These are phyloP conservation scores for Epinotia brunnichana DNA, from an alignment of 2,888 invertebrate species.

Conservation along the genomic window DNA sequence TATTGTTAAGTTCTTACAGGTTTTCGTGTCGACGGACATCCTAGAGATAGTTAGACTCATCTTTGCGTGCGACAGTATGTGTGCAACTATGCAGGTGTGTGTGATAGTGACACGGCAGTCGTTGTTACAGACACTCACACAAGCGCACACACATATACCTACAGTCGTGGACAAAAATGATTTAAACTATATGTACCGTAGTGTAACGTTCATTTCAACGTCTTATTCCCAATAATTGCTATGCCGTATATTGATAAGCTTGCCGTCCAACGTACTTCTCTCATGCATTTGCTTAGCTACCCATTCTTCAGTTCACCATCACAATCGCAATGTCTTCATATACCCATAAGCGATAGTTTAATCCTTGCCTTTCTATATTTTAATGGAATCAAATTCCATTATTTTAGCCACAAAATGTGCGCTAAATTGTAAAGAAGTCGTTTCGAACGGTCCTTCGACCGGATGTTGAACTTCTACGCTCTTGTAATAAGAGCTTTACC, in stretches of 20 bases:
- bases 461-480: constrained; percentile 44
- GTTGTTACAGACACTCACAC: too few relatives aligned
- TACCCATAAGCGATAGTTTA: constrained; percentile 45
- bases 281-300: constrained; percentile 47
- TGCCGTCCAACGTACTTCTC: constrained; percentile 71
- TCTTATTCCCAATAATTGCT: constrained; percentile 45
- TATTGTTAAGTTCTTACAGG: constrained; percentile 68
- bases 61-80: too few relatives aligned
- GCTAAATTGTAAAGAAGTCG: constrained; percentile 41
- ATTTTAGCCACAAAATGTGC: constrained; percentile 45
- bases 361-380: constrained; percentile 45
- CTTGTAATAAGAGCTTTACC: constrained; percentile 48
- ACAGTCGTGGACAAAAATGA: too few relatives aligned
- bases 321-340: constrained; percentile 44
- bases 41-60: too few relatives aligned
- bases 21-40: constrained; percentile 54
- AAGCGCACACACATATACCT: too few relatives aligned
- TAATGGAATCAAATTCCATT: constrained; percentile 72
- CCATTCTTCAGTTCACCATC: constrained; percentile 38
- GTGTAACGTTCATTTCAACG: constrained; percentile 49
- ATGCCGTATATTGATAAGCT: constrained; percentile 59
- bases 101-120: too few relatives aligned
- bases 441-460: constrained; percentile 19
- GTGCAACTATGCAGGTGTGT: too few relatives aligned
- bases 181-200: constrained; percentile 42